Percentiles rank a stretch among this genome's conserved stretches.
Conservation (phyloP, 2,797 vertebrate species). For the Adelosebastes latens region DNA sequence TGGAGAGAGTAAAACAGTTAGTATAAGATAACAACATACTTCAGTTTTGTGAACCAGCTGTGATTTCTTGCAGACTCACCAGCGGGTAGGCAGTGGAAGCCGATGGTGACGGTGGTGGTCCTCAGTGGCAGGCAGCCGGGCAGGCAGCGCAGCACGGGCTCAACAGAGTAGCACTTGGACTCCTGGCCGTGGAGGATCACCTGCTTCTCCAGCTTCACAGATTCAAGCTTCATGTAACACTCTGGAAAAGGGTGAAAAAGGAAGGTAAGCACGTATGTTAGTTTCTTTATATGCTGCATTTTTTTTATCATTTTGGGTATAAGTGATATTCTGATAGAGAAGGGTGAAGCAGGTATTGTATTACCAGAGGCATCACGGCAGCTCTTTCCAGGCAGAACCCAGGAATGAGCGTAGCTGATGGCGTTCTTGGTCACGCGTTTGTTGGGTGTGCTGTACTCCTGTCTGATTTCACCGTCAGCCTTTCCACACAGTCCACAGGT, state of each 20-base stretch:
- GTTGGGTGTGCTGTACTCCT: conserved; percentile 83
- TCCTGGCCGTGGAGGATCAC: conserved; percentile 59
- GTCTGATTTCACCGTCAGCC: conserved; percentile 82
- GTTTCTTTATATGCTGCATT: background rate
- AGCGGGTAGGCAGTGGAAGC: conserved; percentile 79
- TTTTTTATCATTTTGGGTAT: background rate
- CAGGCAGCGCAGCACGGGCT: conserved; percentile 81
- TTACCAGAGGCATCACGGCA: conserved; percentile 79
- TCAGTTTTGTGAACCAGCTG: background rate
- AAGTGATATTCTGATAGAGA: background rate
- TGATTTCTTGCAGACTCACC: conserved; percentile 66
- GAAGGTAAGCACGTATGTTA: background rate
- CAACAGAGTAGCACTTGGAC: conserved; percentile 82
- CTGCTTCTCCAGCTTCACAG: conserved; percentile 79
- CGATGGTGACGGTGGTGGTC: conserved; percentile 66
- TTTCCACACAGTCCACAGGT: conserved; percentile 87
- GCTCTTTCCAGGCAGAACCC: conserved; percentile 82
- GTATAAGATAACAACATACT: background rate
- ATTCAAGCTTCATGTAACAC: conserved; percentile 75
- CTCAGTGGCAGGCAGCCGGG: conserved; percentile 73
- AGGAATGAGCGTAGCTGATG: conserved; percentile 84
- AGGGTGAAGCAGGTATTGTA: background rate
- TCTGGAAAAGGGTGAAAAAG: conserved; percentile 54
- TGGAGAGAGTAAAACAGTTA: conserved; percentile 1
- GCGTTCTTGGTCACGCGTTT: conserved; percentile 73